Base-by-base conservation (phyloP, 2,113 vertebrate species). In the Oriolus oriolus region DNA sequence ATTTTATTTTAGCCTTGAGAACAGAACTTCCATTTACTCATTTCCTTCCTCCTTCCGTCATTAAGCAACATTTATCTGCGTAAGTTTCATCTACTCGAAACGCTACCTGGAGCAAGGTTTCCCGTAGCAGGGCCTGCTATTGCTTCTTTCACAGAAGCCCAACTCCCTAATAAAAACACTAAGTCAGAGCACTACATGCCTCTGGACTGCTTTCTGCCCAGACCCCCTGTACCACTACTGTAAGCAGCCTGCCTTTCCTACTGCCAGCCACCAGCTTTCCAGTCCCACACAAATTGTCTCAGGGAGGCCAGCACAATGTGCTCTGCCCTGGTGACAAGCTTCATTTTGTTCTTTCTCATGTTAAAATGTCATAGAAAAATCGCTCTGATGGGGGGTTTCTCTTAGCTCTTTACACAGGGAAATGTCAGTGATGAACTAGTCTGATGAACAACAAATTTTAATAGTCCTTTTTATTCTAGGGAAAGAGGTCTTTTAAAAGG, bases 201-300 rank as follows among this genome's bases (percentile, higher is more conserved):
- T 66, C 17, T 8, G 2, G 2, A 66, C 11, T 60, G 27, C 56
- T n/a, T 68, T 64, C 63, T 3, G 7, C 49, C 59, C 0, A 6
- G 15, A 31, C 2, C 2, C 6, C 27, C 28, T 4, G 6, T 49
- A 49, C 28, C 73, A 69, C 10, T 9, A 30, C 0, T 2, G 22
- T n/a, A 49, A 64, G 78, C 49, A 61, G 35, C 39, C 73, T 82
- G 64, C 17, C 22, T 52, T 60, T 49, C 61, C 69, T 37, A 39
- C 19, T 6, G 16, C 33, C 37, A 78, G 42, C n/a, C 50, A 79
- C 53, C 18, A 75, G 74, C 31, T 81, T 87, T 90, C 73, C 68
- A 90, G 60, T 9, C 71, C 33, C 59, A 56, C 2, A 87, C 27
- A 89, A 70, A 71, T 17, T 66, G 47, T 71, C 80, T 71, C 56